phyloP scores from a whole-genome alignment of 2,797 vertebrate genomes.

The Gymnocypris eckloni region DNA sequence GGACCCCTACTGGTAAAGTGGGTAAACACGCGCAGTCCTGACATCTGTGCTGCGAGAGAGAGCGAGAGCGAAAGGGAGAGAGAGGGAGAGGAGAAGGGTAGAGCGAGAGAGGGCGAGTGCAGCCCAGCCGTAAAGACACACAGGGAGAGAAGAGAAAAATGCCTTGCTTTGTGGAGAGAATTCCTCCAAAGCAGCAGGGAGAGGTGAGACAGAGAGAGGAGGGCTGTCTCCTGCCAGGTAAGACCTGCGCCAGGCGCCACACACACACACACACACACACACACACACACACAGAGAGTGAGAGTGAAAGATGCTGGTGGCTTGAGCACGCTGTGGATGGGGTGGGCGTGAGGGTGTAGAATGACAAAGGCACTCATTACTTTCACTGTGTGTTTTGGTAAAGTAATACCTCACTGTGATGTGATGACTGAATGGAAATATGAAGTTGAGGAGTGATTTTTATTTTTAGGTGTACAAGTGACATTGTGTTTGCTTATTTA shows the following conservation, averaged over 20 bases:
- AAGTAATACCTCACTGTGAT: constrained; percentile 42
- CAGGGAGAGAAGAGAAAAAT: constrained; percentile 78
- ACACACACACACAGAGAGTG: not conserved
- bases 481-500: not conserved
- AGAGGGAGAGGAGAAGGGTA: constrained; percentile 66
- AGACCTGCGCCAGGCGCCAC: constrained; percentile 64
- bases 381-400: constrained; percentile 52
- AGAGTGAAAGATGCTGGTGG: constrained; percentile 39
- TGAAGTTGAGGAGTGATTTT: constrained; percentile 32
- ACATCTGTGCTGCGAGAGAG: constrained; percentile 79
- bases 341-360: constrained; percentile 61
- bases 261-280: constrained; percentile 42
- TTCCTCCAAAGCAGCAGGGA: constrained; percentile 82
- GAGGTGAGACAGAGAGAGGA: constrained; percentile 81
- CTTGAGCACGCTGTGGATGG: constrained; percentile 55
- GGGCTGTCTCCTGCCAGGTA: constrained; percentile 83
- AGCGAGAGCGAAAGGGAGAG: constrained; percentile 62
- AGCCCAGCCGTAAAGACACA: constrained; percentile 77
- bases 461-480: constrained; percentile 4
- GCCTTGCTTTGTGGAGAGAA: constrained; percentile 86
- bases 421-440: constrained; percentile 35
- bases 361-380: constrained; percentile 66
- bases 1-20: constrained; percentile 88
- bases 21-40: constrained; percentile 80
- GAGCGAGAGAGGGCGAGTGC: constrained; percentile 71